These are phyloP conservation scores for Denticeps clupeoides DNA, from an alignment of 2,797 vertebrate genomes.

Conservation along the genomic window DNA sequence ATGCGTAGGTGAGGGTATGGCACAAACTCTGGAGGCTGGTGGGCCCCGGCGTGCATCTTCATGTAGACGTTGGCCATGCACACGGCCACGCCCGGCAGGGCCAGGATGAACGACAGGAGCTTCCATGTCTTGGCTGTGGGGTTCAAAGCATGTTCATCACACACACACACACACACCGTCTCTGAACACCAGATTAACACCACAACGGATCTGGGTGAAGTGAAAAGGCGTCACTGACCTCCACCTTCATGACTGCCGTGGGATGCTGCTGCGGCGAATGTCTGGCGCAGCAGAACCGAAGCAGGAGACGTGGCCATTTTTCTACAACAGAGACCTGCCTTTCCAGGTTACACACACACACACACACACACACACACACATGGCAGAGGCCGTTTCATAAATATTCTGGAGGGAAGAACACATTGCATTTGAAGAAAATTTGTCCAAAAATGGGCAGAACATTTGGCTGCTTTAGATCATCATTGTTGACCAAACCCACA, in stretches of 20 bases:
- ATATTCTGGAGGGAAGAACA: too few relatives aligned
- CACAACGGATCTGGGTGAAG: background rate
- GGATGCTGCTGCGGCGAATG: constrained; percentile 50
- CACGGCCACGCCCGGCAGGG: constrained; percentile 63
- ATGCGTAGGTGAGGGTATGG: constrained; percentile 69
- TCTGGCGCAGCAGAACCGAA: constrained; percentile 37
- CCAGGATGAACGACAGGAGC: constrained; percentile 58
- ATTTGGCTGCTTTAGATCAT: too few relatives aligned
- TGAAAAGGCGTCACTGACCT: constrained; percentile 36
- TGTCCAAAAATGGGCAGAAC: too few relatives aligned
- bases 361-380: too few relatives aligned
- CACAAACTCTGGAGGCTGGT: constrained; percentile 45
- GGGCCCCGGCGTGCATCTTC: constrained; percentile 43
- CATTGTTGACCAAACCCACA: too few relatives aligned
- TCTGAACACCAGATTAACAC: background rate
- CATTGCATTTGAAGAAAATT: too few relatives aligned
- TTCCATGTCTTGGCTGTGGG: constrained; percentile 68
- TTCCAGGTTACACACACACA: background rate
- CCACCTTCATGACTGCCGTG: constrained; percentile 47
- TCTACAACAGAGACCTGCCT: constrained; percentile 11
- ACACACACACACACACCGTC: background rate
- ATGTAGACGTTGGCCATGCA: constrained; percentile 71
- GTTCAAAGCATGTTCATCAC: background rate
- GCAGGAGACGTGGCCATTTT: constrained; percentile 43
- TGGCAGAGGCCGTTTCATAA: too few relatives aligned